phyloP scores from a whole-genome alignment of 2,113 vertebrate genomes.

The Phasianus colchicus region DNA sequence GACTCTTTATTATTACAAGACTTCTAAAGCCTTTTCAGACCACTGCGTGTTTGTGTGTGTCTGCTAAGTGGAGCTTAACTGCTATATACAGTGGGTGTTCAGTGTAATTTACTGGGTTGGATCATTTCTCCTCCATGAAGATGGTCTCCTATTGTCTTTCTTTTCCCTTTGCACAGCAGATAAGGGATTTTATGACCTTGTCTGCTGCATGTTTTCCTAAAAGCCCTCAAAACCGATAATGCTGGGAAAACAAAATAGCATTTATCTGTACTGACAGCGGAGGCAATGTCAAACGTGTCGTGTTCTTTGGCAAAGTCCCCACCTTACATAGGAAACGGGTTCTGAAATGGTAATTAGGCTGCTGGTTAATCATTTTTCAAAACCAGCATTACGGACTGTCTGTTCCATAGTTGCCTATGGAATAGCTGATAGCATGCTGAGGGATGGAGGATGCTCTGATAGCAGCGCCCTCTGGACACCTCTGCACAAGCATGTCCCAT shows the following conservation, averaged over 20 bases:
- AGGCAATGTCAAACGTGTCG: constrained; percentile 44
- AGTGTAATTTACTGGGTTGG: constrained; percentile 47
- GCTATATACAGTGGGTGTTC: constrained; percentile 52
- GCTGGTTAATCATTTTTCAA: constrained; percentile 56
- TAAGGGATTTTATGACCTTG: constrained; percentile 38
- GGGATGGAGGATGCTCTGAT: neutral
- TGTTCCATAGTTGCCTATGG: neutral
- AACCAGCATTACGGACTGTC: neutral
- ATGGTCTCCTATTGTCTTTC: constrained; percentile 25
- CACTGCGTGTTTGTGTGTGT: constrained; percentile 52
- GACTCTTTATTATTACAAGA: constrained; percentile 68
- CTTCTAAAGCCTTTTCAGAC: constrained; percentile 66
- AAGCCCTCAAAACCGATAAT: constrained; percentile 13
- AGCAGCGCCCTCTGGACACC: neutral
- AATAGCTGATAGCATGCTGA: neutral
- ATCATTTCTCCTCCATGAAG: constrained; percentile 11
- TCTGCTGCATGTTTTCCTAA: constrained; percentile 22
- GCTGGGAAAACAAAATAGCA: constrained; percentile 34
- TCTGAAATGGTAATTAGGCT: constrained; percentile 38
- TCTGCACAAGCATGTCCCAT: neutral
- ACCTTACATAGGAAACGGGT: constrained; percentile 4
- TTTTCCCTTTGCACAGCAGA: neutral
- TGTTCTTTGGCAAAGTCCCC: constrained; percentile 52
- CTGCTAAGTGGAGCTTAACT: constrained; percentile 69
- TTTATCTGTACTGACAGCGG: constrained; percentile 9